phyloP scores from a whole-genome alignment of 2,888 invertebrate genomes.

The Stegophylla sp. region DNA sequence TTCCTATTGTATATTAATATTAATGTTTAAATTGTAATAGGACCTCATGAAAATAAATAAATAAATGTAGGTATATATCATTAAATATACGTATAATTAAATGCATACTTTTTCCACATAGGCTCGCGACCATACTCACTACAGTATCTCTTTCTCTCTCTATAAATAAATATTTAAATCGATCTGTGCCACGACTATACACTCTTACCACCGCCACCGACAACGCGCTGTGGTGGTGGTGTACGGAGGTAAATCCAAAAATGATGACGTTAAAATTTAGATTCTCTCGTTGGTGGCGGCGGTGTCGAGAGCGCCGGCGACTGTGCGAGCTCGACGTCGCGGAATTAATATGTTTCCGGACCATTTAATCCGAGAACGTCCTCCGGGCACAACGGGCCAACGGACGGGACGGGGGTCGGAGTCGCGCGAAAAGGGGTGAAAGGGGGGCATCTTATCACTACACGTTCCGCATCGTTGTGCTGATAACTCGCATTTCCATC shows the following conservation, averaged over 20 bases:
- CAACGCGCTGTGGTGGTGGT: no score
- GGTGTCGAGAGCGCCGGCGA: neutral
- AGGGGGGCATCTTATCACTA: slow-evolving; percentile 26
- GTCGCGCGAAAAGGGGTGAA: neutral
- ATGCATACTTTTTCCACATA: no score
- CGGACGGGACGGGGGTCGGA: neutral
- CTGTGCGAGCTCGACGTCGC: slow-evolving; percentile 27
- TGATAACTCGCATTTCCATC: slow-evolving; percentile 24
- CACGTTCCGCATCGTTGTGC: slow-evolving; percentile 47
- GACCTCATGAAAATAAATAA: no score
- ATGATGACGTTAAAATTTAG: slow-evolving; percentile 2
- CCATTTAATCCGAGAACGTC: slow-evolving; percentile 44
- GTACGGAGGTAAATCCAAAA: neutral
- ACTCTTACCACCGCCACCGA: neutral
- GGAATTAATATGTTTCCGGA: slow-evolving; percentile 56
- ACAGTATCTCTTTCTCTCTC: no score
- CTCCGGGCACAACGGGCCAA: neutral
- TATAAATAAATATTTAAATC: no score
- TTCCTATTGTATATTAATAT: no score
- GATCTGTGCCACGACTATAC: no score
- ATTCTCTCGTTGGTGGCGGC: neutral
- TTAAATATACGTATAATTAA: no score
- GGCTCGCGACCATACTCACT: no score
- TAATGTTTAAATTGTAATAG: no score
- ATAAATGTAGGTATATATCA: no score